Conservation (phyloP, 1,140 invertebrate species). For the Drosophila carrolli region DNA sequence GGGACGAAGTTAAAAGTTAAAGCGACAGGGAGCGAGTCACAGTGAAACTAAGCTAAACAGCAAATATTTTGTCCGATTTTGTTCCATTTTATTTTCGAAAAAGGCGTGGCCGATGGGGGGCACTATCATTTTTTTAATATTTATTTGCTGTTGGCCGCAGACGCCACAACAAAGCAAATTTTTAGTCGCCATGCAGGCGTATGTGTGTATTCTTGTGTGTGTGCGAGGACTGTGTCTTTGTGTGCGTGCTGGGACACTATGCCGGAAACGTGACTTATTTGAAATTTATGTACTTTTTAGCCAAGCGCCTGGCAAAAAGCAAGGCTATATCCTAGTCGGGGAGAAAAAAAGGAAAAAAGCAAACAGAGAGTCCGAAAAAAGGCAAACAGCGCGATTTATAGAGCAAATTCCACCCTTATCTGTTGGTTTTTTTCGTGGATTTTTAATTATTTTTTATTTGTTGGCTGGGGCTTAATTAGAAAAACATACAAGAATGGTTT, state of each 20-base stretch:
- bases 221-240: slow-evolving; percentile 11
- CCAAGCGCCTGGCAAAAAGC: slow-evolving; percentile 35
- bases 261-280: slow-evolving; percentile 80
- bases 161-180: slow-evolving; percentile 75
- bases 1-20: slow-evolving; percentile 4
- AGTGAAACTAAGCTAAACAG: slow-evolving; percentile 17
- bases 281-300: slow-evolving; percentile 81
- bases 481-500: slow-evolving; percentile 35
- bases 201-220: slow-evolving; percentile 7
- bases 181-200: slow-evolving; percentile 38
- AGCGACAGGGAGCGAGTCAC: neutral
- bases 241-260: slow-evolving; percentile 39
- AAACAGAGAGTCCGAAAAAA: slow-evolving; percentile 16
- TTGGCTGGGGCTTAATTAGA: slow-evolving; percentile 69
- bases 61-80: slow-evolving; percentile 42
- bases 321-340: slow-evolving; percentile 44
- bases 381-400: slow-evolving; percentile 46
- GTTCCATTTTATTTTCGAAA: slow-evolving; percentile 32
- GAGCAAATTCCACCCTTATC: slow-evolving; percentile 50
- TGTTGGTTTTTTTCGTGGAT: slow-evolving; percentile 20
- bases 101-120: slow-evolving; percentile 1
- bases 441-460: slow-evolving; percentile 43
- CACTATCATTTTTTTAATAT: slow-evolving; percentile 16
- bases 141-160: slow-evolving; percentile 57
- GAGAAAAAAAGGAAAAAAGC: slow-evolving; percentile 25